Percentiles rank a stretch among this genome's conserved stretches.
These are phyloP conservation scores for Macrophya annulata DNA, from an alignment of 2,888 invertebrate species.

Conservation along the genomic window DNA sequence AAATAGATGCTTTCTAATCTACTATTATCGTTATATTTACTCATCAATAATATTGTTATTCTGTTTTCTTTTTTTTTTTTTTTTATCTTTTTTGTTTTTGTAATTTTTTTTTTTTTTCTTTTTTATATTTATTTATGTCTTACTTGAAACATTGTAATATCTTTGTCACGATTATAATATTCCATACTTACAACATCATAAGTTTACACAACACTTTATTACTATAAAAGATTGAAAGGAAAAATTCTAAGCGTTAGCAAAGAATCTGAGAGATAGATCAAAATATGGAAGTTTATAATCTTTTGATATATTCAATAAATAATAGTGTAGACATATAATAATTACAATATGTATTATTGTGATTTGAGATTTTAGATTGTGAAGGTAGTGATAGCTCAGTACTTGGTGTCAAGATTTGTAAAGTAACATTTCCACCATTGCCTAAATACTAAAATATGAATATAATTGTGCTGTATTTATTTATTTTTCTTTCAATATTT, in stretches of 20 bases:
- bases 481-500: slow-evolving; percentile 18
- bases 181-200: slow-evolving; percentile 12
- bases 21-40: slow-evolving; percentile 48
- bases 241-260: slow-evolving; percentile 24
- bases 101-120: background rate
- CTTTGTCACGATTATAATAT: slow-evolving; percentile 39
- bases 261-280: background rate
- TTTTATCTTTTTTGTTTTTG: background rate
- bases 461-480: slow-evolving; percentile 35
- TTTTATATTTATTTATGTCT: background rate
- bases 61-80: background rate
- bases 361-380: slow-evolving; percentile 5
- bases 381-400: slow-evolving; percentile 39
- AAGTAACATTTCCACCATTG: slow-evolving; percentile 51
- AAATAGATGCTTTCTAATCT: slow-evolving; percentile 54
- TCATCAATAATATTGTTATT: slow-evolving; percentile 34
- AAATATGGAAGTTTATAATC: slow-evolving; percentile 3
- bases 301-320: slow-evolving; percentile 20
- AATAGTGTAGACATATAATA: background rate
- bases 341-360: background rate
- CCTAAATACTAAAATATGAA: slow-evolving; percentile 21
- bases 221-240: background rate
- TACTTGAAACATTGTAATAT: slow-evolving; percentile 34
- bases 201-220: slow-evolving; percentile 23
- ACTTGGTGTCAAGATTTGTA: slow-evolving; percentile 55